phyloP scores from a whole-genome alignment of 1,140 invertebrate genomes.

The Anoplolepis gracilipes region DNA sequence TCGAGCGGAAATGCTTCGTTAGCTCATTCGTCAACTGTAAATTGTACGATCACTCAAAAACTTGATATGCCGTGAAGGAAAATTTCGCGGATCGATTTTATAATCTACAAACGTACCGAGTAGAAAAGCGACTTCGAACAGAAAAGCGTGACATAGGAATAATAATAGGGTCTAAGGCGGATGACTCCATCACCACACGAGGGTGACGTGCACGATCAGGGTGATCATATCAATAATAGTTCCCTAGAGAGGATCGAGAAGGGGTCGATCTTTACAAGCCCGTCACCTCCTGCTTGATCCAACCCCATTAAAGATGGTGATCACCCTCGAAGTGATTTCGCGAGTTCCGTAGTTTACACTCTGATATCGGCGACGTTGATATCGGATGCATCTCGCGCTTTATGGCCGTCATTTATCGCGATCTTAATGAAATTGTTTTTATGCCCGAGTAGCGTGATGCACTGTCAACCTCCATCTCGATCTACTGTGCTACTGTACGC shows the following conservation, averaged over 20 bases:
- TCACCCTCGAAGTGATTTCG: slow-evolving; percentile 59
- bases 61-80: slow-evolving; percentile 17
- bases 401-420: slow-evolving; percentile 24
- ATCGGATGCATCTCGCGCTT: slow-evolving; percentile 38
- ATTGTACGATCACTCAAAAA: slow-evolving; percentile 27
- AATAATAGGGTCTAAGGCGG: slow-evolving; percentile 70
- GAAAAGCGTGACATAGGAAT: slow-evolving; percentile 48
- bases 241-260: slow-evolving; percentile 57
- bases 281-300: slow-evolving; percentile 37
- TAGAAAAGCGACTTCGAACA: slow-evolving; percentile 18
- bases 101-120: slow-evolving; percentile 49
- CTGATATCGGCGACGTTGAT: slow-evolving; percentile 21
- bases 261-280: slow-evolving; percentile 59
- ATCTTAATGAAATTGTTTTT: slow-evolving; percentile 61
- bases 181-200: slow-evolving; percentile 60
- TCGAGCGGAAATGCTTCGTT: slow-evolving; percentile 51
- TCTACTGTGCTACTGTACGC: background rate
- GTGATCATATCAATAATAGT: slow-evolving; percentile 76
- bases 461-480: slow-evolving; percentile 43
- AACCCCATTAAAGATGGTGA: slow-evolving; percentile 61
- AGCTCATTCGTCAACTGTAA: slow-evolving; percentile 44
- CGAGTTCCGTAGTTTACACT: slow-evolving; percentile 56
- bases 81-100: slow-evolving; percentile 28
- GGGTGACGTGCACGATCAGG: slow-evolving; percentile 72
- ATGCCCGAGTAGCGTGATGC: slow-evolving; percentile 23